Evolutionary conservation across 2,888 invertebrate species (phyloP).

Genomic region (Norana najaformis): DNA sequence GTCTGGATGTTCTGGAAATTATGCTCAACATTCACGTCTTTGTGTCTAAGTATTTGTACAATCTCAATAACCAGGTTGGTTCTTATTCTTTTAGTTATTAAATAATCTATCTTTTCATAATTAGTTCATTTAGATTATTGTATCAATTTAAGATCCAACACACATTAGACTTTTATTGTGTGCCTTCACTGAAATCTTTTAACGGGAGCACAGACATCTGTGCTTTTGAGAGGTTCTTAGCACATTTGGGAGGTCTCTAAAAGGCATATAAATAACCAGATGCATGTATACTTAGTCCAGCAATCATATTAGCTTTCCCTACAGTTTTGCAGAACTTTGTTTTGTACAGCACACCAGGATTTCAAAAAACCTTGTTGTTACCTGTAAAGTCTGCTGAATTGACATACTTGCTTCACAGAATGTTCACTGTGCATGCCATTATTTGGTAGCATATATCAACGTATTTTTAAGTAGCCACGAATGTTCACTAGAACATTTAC

Average conservation of each 20-base stretch:
- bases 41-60: slow-evolving; percentile 89
- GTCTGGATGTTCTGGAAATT: slow-evolving; percentile 92
- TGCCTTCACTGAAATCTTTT: not conserved
- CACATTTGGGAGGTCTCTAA: not conserved
- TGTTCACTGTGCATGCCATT: too few species aligned
- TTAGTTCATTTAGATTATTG: not conserved
- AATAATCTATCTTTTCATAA: not conserved
- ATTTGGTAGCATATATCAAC: not conserved
- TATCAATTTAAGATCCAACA: not conserved
- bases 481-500: not conserved
- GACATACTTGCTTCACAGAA: not conserved
- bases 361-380: too few species aligned
- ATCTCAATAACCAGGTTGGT: slow-evolving; percentile 82
- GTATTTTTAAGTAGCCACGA: not conserved
- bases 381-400: not conserved
- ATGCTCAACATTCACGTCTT: slow-evolving; percentile 95
- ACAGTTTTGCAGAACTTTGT: too few species aligned
- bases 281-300: too few species aligned
- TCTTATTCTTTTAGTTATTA: not conserved
- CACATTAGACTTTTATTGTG: not conserved
- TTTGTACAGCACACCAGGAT: too few species aligned
- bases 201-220: not conserved
- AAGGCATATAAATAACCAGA: too few species aligned
- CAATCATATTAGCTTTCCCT: too few species aligned
- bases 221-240: not conserved